These are phyloP conservation scores for Linepithema humile DNA, from an alignment of 1,140 invertebrate species.

Conservation along the genomic window DNA sequence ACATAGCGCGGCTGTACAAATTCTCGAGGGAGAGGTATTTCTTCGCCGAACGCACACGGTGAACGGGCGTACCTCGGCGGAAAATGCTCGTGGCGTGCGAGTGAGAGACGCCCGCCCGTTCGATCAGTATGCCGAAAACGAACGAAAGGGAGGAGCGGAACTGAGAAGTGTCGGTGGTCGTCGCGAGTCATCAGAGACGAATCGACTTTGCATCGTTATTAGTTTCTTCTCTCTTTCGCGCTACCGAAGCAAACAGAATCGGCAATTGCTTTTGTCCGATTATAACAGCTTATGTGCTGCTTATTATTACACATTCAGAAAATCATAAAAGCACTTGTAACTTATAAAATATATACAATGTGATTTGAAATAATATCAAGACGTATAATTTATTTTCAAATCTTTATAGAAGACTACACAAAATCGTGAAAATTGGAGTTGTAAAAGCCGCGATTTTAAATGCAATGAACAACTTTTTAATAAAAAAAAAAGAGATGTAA, in stretches of 20 bases:
- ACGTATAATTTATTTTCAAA: neutral
- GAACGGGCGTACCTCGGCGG: neutral
- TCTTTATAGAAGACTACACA: neutral
- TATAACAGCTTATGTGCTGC: too few species aligned
- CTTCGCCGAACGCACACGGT: neutral
- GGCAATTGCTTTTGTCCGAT: too few species aligned
- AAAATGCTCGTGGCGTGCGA: neutral
- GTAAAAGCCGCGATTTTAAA: neutral
- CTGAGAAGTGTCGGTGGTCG: constrained; percentile 10
- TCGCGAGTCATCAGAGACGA: neutral
- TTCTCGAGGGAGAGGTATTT: neutral
- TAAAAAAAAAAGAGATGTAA: neutral
- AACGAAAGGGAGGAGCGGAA: constrained; percentile 42
- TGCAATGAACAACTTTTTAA: neutral
- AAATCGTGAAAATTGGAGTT: too few species aligned
- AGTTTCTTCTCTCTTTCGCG: neutral
- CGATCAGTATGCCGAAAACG: constrained; percentile 50
- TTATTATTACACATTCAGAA: too few species aligned
- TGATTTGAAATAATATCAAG: too few species aligned
- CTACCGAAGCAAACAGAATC: too few species aligned
- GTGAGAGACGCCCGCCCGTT: constrained; percentile 13
- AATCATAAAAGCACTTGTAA: too few species aligned
- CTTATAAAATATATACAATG: too few species aligned
- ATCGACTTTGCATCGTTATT: constrained; percentile 9
- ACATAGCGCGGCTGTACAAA: neutral